These are phyloP conservation scores for Gallinago jamesoni DNA, from an alignment of 2,113 vertebrate species.

Conservation along the genomic window DNA sequence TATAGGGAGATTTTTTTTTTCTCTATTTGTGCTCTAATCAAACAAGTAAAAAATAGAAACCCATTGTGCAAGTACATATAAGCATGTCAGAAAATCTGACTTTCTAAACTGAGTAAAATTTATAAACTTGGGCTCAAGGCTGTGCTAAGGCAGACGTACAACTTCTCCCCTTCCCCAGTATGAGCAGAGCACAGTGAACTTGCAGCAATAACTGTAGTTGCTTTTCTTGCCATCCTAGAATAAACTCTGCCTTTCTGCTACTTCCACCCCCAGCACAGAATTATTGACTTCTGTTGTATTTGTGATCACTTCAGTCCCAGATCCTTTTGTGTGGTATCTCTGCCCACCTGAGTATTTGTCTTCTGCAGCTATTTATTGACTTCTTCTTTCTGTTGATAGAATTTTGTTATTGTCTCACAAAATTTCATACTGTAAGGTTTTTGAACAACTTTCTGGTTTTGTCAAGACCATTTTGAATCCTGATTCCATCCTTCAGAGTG, in stretches of 20 bases:
- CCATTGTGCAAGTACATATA: neutral
- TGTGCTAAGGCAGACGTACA: neutral
- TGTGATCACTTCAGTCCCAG: neutral
- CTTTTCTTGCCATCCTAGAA: neutral
- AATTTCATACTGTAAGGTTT: neutral
- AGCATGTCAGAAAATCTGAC: neutral
- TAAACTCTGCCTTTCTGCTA: neutral
- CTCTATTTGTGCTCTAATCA: neutral
- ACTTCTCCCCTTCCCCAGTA: neutral
- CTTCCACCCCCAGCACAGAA: fast-evolving
- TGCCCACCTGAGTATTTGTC: neutral
- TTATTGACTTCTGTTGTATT: neutral
- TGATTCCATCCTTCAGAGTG: neutral
- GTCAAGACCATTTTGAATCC: neutral
- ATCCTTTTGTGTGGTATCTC: neutral
- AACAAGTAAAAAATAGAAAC: neutral
- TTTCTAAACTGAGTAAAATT: neutral
- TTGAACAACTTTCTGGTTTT: neutral
- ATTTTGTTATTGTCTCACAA: neutral
- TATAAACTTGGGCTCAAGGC: neutral
- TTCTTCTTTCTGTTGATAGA: neutral
- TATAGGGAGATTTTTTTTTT: neutral
- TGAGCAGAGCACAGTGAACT: neutral
- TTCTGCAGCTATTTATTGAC: neutral
- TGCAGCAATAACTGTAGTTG: neutral